Conservation (phyloP, 2,113 vertebrate species). For the Rhinolophus ferrumequinum region DNA sequence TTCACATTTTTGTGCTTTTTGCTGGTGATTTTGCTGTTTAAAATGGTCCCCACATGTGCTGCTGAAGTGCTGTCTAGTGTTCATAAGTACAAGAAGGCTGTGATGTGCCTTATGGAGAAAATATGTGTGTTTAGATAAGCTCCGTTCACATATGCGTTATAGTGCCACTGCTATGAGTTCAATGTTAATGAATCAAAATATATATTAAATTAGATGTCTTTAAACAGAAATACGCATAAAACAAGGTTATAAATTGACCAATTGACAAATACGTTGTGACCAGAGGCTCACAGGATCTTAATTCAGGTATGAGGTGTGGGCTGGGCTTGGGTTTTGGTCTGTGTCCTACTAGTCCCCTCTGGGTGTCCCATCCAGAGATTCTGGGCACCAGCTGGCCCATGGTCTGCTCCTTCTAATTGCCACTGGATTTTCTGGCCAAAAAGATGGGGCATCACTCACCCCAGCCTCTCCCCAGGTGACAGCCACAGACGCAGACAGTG, state of each 20-base stretch:
- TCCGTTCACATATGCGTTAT: neutral
- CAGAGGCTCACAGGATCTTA: neutral
- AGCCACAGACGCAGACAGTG: conserved; percentile 94
- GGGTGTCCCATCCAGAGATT: neutral
- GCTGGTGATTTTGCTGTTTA: conserved; percentile 43
- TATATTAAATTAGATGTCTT: conserved; percentile 41
- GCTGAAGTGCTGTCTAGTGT: neutral
- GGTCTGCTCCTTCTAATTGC: conserved; percentile 2
- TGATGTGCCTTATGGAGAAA: neutral
- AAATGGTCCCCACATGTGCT: neutral
- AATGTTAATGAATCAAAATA: conserved; percentile 3
- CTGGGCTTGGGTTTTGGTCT: neutral
- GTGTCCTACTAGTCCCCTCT: neutral
- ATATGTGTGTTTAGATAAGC: neutral
- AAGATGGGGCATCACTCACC: conserved; percentile 18
- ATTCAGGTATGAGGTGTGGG: neutral
- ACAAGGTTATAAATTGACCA: conserved; percentile 7
- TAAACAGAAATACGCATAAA: conserved; percentile 35
- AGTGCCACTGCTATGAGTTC: neutral
- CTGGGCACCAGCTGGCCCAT: neutral
- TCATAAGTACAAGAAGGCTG: neutral
- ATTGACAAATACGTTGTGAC: conserved; percentile 47
- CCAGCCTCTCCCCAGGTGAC: conserved; percentile 88
- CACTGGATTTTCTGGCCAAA: conserved; percentile 43
- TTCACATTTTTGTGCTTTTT: conserved; percentile 37